phyloP scores from a whole-genome alignment of 2,888 invertebrate species.

The Morpho helenor region DNA sequence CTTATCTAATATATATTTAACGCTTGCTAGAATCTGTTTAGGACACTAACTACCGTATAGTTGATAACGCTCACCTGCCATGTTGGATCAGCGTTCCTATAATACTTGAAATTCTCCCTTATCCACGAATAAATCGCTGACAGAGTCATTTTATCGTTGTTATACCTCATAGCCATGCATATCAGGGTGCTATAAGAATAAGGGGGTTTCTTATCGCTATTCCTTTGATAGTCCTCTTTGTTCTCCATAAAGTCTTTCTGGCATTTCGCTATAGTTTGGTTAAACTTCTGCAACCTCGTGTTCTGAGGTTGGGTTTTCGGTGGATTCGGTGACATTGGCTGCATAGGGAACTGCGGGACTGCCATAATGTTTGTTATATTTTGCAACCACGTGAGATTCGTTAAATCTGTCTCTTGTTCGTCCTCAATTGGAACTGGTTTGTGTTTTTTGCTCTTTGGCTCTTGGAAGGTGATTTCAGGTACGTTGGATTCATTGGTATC shows the following conservation, averaged over 20 bases:
- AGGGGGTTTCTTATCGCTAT: constrained; percentile 91
- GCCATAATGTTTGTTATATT: constrained; percentile 92
- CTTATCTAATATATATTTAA: constrained; percentile 46
- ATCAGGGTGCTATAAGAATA: constrained; percentile 95
- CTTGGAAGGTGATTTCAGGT: background rate
- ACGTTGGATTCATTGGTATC: constrained; percentile 43
- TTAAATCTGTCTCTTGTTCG: constrained; percentile 85
- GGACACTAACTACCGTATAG: constrained; percentile 28
- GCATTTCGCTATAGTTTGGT: constrained; percentile 73
- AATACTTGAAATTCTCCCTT: constrained; percentile 93
- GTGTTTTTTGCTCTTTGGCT: constrained; percentile 39
- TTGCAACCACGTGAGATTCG: constrained; percentile 93
- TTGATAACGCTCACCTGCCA: constrained; percentile 87
- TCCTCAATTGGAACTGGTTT: constrained; percentile 53
- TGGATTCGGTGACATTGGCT: constrained; percentile 86
- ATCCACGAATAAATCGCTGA: constrained; percentile 96
- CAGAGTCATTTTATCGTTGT: constrained; percentile 93
- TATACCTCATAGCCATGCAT: constrained; percentile 95
- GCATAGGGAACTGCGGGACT: constrained; percentile 88
- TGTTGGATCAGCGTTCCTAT: constrained; percentile 92
- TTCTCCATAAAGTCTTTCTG: constrained; percentile 83
- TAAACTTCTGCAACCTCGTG: constrained; percentile 75
- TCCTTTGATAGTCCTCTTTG: constrained; percentile 87
- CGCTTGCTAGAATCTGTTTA: constrained; percentile 55
- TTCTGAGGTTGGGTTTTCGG: constrained; percentile 63